Evolutionary conservation across 2,888 invertebrate species (phyloP), one percentile per base, ranked within the genome.

Genomic region (Cephus pulcher): DNA sequence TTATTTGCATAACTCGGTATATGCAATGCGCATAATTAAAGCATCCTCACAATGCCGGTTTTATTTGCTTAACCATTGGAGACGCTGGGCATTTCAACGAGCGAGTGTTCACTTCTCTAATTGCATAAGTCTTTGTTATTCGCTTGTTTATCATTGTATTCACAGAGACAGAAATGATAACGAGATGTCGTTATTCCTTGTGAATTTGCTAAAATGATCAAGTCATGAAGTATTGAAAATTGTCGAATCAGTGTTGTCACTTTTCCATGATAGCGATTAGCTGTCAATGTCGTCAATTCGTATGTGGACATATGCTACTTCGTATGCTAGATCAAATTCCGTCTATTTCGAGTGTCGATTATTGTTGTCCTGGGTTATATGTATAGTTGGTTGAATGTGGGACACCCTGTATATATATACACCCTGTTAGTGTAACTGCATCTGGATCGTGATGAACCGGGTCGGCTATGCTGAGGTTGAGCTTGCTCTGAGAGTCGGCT

Each of bases 1-100:
- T 74, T 77, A 77, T 78, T 78, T 68, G 79, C 77, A 75, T 79
- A 71, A 68, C 77, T n/a, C 30, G 34, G 15, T 40, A 56, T 56
- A 74, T 35, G 34, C 37, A 37, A 74, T 34, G 37, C 37, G 74
- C 74, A 74, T 37, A 30, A 34, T 34, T 34, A 74, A 37, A 30
- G 34, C 34, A n/a, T 23, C 74, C 34, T 71, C 33, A 56, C 56
- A 56, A 56, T 56, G 56, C 56, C 56, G 23, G 23, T 56, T 56
- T 56, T 56, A 56, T 56, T 56, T 56, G 23, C 56, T 15, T 56
- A 23, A 23, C 56, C 56, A 56, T 56, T 56, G 6, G 23, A 56
- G 23, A 23, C 56, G 23, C 56, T 9, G 56, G 23, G 56, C 9
- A 23, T 56, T 56, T 56, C 56, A 23, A 56, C 56, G 23, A 56